Percentiles rank a stretch among this genome's conserved stretches.
Evolutionary conservation across 2,113 vertebrate genomes (phyloP).

Genomic region (Podiceps cristatus): DNA sequence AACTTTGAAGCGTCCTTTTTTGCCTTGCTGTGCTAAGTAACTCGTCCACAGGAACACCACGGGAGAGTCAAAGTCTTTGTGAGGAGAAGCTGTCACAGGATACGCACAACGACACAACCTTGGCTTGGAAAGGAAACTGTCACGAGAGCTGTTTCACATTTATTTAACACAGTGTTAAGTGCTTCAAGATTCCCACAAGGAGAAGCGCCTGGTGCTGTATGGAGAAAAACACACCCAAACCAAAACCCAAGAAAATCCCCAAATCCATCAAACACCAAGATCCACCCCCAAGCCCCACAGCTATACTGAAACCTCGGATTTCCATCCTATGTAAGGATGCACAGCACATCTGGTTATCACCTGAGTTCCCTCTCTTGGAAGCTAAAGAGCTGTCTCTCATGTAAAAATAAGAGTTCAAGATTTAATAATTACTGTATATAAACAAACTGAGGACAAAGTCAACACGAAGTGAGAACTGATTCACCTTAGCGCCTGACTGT

Average conservation of each 20-base stretch:
- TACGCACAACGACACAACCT: not conserved
- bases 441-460: not conserved
- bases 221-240: not conserved
- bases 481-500: not conserved
- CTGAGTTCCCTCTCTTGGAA: not conserved
- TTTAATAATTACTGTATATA: not conserved
- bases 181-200: not conserved
- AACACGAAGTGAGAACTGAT: not conserved
- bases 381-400: not conserved
- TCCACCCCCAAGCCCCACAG: not conserved
- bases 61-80: not conserved
- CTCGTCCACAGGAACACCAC: not conserved
- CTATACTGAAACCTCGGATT: not conserved
- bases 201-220: not conserved
- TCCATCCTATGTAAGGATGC: not conserved
- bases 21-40: conserved; percentile 5
- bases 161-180: not conserved
- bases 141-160: not conserved
- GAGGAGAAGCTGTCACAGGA: not conserved
- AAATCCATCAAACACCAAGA: not conserved
- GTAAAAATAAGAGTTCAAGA: not conserved
- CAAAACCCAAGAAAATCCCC: not conserved
- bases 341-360: not conserved
- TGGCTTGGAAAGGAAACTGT: not conserved
- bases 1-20: not conserved